Conservation (phyloP, 2,113 vertebrate species). For the Phycodurus eques region DNA sequence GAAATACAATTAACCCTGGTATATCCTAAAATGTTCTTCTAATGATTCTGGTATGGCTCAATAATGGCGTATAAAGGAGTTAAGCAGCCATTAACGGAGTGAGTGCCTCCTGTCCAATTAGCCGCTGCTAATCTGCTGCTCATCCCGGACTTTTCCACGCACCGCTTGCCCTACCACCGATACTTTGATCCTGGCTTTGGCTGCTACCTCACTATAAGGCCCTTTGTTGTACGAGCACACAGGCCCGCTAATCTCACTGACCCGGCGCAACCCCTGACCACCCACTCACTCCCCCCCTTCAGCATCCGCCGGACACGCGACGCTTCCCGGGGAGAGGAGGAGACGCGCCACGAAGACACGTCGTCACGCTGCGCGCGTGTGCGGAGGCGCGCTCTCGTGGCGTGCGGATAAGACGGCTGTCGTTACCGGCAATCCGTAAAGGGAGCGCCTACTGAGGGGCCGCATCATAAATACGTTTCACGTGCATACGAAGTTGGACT, state of each 20-base stretch:
- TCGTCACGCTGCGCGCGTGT: too few relatives aligned
- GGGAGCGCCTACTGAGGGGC: too few relatives aligned
- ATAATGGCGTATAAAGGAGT: slow-evolving; percentile 6
- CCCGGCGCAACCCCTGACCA: slow-evolving; percentile 75
- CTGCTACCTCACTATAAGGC: slow-evolving; percentile 57
- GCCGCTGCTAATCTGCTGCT: slow-evolving; percentile 65
- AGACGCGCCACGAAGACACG: neutral
- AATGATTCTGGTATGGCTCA: neutral
- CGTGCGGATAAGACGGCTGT: too few relatives aligned
- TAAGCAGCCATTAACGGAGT: slow-evolving; percentile 47
- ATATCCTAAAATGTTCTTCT: neutral
- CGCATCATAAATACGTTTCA: too few relatives aligned
- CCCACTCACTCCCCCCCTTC: slow-evolving; percentile 62
- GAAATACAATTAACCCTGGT: neutral
- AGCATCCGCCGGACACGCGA: slow-evolving; percentile 61
- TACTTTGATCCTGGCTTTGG: slow-evolving; percentile 73
- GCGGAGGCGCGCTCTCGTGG: neutral
- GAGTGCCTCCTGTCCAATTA: slow-evolving; percentile 68
- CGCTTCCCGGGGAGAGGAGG: slow-evolving; percentile 65
- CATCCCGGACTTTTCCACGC: slow-evolving; percentile 62
- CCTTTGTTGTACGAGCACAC: slow-evolving; percentile 47
- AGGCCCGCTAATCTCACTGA: slow-evolving; percentile 72
- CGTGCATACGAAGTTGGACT: too few relatives aligned
- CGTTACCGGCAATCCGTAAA: too few relatives aligned
- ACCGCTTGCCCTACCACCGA: slow-evolving; percentile 73